Conservation (phyloP, 2,888 invertebrate species). For the Drosophila antonietae region DNA sequence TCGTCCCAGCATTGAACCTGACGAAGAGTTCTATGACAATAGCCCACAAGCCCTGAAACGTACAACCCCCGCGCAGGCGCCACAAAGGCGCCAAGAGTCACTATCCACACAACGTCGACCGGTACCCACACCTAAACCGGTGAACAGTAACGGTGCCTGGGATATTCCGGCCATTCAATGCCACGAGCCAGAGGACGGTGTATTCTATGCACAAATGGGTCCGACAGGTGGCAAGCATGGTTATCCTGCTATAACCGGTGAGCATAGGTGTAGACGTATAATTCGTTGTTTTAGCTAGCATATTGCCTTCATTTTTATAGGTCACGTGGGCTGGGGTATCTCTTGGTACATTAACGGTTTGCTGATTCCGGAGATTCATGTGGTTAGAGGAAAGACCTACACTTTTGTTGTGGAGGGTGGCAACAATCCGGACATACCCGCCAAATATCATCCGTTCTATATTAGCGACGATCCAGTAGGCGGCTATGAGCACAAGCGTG, state of each 20-base stretch:
- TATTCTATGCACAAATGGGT: slow-evolving; percentile 96
- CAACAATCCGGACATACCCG: slow-evolving; percentile 90
- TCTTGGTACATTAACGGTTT: slow-evolving; percentile 98
- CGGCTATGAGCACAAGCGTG: slow-evolving; percentile 93
- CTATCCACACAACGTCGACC: slow-evolving; percentile 73
- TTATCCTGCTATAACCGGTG: slow-evolving; percentile 94
- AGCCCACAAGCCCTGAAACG: slow-evolving; percentile 77
- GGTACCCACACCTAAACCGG: slow-evolving; percentile 88
- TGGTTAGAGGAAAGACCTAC: slow-evolving; percentile 93
- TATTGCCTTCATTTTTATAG: slow-evolving; percentile 85
- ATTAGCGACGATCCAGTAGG: slow-evolving; percentile 97
- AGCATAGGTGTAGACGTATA: background rate
- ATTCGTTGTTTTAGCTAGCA: too few species aligned
- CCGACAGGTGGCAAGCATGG: slow-evolving; percentile 96
- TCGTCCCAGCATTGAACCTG: slow-evolving; percentile 58
- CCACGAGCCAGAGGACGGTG: slow-evolving; percentile 95
- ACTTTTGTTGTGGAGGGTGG: slow-evolving; percentile 96
- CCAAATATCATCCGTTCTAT: slow-evolving; percentile 96
- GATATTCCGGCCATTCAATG: slow-evolving; percentile 95
- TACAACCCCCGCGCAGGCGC: slow-evolving; percentile 47
- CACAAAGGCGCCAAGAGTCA: slow-evolving; percentile 68
- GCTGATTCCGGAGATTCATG: slow-evolving; percentile 95
- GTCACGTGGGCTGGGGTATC: slow-evolving; percentile 97
- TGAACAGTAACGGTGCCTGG: slow-evolving; percentile 89
- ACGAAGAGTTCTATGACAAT: slow-evolving; percentile 71